Conservation (phyloP, 2,888 invertebrate genomes). For the Pristionchus entomophagus region DNA sequence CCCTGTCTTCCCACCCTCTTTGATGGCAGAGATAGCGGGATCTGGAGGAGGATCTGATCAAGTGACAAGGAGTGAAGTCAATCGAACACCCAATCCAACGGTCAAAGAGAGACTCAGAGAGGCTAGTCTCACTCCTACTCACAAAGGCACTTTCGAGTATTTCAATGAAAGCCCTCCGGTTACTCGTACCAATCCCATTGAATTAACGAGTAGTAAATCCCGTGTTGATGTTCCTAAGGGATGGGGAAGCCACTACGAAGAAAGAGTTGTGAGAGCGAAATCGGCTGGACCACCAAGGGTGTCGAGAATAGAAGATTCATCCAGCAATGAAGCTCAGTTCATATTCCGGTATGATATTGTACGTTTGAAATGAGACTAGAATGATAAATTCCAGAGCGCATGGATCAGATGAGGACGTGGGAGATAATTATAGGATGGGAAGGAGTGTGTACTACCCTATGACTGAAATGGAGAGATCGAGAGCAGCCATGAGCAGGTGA, state of each 20-base stretch:
- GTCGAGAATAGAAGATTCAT: slow-evolving; percentile 3
- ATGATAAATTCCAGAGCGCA: background rate
- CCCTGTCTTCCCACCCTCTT: slow-evolving; percentile 42
- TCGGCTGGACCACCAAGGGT: background rate
- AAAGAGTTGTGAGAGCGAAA: background rate
- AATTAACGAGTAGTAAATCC: background rate
- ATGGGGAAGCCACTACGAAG: background rate
- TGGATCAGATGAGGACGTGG: background rate
- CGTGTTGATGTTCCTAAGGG: background rate
- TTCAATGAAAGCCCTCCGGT: background rate
- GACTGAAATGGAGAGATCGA: background rate
- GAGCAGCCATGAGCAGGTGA: background rate
- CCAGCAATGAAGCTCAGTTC: slow-evolving; percentile 33
- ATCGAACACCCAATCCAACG: slow-evolving; percentile 29
- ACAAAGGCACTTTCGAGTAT: background rate
- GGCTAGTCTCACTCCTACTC: background rate
- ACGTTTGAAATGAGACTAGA: background rate
- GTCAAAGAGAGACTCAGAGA: slow-evolving; percentile 43
- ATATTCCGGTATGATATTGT: slow-evolving; percentile 32
- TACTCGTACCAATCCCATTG: background rate
- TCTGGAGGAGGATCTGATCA: background rate
- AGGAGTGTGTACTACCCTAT: slow-evolving; percentile 12
- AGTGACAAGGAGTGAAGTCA: slow-evolving; percentile 19
- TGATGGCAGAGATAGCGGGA: slow-evolving; percentile 43
- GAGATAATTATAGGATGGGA: slow-evolving; percentile 3